A percentile compares a stretch with the other conserved stretches of the same genome.
These are phyloP conservation scores for Melanchra persicariae DNA, from an alignment of 2,888 invertebrate genomes.

Conservation along the genomic window DNA sequence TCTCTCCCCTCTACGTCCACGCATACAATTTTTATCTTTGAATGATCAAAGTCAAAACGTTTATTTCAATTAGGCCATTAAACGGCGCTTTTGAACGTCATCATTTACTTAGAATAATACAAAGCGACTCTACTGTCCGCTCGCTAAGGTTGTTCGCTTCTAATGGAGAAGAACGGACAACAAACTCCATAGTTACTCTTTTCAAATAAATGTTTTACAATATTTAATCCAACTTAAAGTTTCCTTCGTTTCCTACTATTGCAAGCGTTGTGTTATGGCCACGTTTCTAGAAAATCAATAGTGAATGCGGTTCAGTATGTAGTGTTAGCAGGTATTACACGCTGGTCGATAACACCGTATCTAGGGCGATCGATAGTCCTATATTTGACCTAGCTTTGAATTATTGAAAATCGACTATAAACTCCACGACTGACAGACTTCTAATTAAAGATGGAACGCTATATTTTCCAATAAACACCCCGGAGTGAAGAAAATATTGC, in stretches of 20 bases:
- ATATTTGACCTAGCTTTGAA: conserved; percentile 51
- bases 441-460: conserved; percentile 16
- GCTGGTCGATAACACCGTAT: conserved; percentile 52
- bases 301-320: conserved; percentile 26
- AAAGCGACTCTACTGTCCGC: too few relatives aligned
- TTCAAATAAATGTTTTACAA: too few relatives aligned
- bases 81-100: too few relatives aligned
- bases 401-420: conserved; percentile 31
- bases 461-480: not conserved
- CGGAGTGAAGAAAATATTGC: too few relatives aligned
- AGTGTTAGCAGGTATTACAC: conserved; percentile 44
- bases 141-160: too few relatives aligned
- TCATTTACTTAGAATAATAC: too few relatives aligned
- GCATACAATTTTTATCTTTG: too few relatives aligned
- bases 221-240: conserved; percentile 33
- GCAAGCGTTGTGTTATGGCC: conserved; percentile 10
- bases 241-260: conserved; percentile 11
- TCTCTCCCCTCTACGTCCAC: conserved; percentile 1
- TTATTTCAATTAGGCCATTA: too few relatives aligned
- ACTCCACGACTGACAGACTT: conserved; percentile 13
- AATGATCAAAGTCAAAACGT: too few relatives aligned
- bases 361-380: conserved; percentile 64
- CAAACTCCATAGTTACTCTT: too few relatives aligned
- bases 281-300: conserved; percentile 53
- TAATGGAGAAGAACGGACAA: too few relatives aligned